Base-by-base conservation (phyloP, 2,888 invertebrate genomes). In the Microplitis deprimator region DNA sequence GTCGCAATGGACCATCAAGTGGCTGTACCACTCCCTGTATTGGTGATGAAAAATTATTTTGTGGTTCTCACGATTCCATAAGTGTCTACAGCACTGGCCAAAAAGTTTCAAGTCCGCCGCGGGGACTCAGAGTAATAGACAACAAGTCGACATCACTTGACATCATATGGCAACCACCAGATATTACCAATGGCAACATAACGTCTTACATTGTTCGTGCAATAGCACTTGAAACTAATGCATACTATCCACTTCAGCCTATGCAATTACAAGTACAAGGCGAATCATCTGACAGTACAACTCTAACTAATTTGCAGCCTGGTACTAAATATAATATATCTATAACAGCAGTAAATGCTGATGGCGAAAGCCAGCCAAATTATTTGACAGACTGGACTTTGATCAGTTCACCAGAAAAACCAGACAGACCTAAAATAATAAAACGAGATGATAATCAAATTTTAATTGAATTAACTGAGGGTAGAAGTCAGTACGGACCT, bases 401-500 rank as follows among this genome's bases (percentile, higher is more conserved):
- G 73, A 94, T 97, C 69, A 95, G 94, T 79, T 95, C 96, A 0
- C 92, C 92, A 1, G 84, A 87, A 59, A 85, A 86, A 77, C 97
- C 97, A 1, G 91, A 91, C 13, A 65, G 20, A 4, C 65, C 97
- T 38, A 90, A 91, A 84, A 91, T 96, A 17, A 83, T 93, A 10
- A 92, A 92, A 68, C 92, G 92, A 78, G 92, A 91, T 17, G 92
- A 93, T 6, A 92, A 92, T 10, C 92, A 92, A 73, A 93, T 96
- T 85, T 92, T 92, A 0, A 91, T 97, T 5, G 92, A 92, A 81
- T 91, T 97, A 41, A 92, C 93, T 8, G 92, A 94, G 80, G 93
- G 94, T 0, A 91, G 90, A 72, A 95, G 96, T 88, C 92, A 94
- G 65, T 94, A 95, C 86, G 97, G 97, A 0, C 97, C 97, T 0